A percentile compares a stretch with the other conserved stretches of the same genome.
These are phyloP conservation scores for Stenurella melanura DNA, from an alignment of 2,888 invertebrate species.

Conservation along the genomic window DNA sequence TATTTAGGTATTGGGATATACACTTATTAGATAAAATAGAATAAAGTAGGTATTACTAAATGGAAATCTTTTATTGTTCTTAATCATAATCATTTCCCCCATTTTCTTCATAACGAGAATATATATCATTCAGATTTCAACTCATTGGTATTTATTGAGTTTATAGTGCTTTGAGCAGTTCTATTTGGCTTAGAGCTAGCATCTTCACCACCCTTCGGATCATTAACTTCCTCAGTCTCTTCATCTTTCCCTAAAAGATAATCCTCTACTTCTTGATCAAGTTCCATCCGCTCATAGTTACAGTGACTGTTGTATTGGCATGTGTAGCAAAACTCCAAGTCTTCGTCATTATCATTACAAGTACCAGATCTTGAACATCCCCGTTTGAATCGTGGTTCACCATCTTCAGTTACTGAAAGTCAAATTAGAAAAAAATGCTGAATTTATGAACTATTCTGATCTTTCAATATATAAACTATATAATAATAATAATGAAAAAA, in stretches of 20 bases:
- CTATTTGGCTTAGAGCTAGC: no score
- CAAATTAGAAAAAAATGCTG: not conserved
- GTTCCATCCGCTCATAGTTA: constrained; percentile 42
- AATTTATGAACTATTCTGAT: not conserved
- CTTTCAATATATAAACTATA: no score
- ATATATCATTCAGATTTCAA: no score
- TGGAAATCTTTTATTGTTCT: no score
- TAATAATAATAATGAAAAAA: no score
- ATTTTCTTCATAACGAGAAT: no score
- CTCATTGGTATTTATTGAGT: no score
- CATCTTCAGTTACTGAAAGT: constrained; percentile 18
- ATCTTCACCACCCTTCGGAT: not conserved
- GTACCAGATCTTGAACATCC: constrained; percentile 27
- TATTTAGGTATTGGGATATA: no score
- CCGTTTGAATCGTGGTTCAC: constrained; percentile 27
- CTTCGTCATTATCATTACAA: constrained; percentile 32
- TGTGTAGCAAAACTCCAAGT: constrained; percentile 44
- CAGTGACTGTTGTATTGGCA: constrained; percentile 42
- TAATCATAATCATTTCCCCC: no score
- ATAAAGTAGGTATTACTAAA: no score
- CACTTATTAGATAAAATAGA: no score
- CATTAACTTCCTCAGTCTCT: not conserved
- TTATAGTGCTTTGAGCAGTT: no score
- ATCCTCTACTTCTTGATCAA: constrained; percentile 42
- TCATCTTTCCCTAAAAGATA: not conserved